Evolutionary conservation across 1,140 invertebrate genomes (phyloP).

Genomic region (Ooceraea biroi): DNA sequence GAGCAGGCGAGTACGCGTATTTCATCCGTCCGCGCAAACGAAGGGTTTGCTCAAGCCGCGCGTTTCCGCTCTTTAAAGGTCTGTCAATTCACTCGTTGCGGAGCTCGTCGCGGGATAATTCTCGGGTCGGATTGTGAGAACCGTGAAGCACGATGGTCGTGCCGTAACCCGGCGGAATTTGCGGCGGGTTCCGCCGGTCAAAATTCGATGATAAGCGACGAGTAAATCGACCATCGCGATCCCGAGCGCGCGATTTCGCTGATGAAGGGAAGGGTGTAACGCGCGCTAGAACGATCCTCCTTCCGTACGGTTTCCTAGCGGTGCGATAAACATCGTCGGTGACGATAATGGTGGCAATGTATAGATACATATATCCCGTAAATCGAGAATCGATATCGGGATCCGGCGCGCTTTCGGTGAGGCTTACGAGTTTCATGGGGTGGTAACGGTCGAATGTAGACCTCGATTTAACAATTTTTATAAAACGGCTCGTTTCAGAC

Average conservation of each 20-base stretch:
- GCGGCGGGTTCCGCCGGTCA: neutral
- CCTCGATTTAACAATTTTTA: constrained; percentile 60
- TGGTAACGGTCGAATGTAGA: constrained; percentile 51
- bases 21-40: neutral
- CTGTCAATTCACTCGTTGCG: constrained; percentile 25
- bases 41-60: constrained; percentile 30
- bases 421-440: constrained; percentile 53
- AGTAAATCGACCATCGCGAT: no score
- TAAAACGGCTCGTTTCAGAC: constrained; percentile 25
- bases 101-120: constrained; percentile 5
- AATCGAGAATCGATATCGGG: constrained; percentile 61
- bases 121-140: constrained; percentile 21
- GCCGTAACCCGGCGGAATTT: no score
- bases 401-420: constrained; percentile 50
- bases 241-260: constrained; percentile 43
- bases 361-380: constrained; percentile 52
- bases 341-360: constrained; percentile 52
- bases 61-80: constrained; percentile 9
- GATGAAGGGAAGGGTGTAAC: constrained; percentile 55
- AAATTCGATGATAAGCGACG: constrained; percentile 40
- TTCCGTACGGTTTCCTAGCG: constrained; percentile 47
- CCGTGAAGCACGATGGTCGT: no score
- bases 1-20: constrained; percentile 44
- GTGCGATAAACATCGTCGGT: constrained; percentile 55
- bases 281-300: constrained; percentile 37